Conservation (phyloP, 2,888 invertebrate genomes). For the Microctonus aethiopoides region DNA sequence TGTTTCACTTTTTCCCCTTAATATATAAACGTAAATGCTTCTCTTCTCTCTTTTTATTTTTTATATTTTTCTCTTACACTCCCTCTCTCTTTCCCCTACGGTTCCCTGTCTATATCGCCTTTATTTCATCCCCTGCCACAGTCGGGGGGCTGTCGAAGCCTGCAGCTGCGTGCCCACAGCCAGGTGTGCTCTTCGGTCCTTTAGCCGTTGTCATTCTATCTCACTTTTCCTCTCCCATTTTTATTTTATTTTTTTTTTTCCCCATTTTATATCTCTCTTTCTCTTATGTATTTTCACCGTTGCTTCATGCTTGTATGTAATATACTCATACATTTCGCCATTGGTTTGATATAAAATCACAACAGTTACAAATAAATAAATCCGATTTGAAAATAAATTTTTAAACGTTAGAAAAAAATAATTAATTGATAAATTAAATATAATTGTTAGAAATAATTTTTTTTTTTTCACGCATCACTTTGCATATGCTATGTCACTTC, state of each 20-base stretch:
- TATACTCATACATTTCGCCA: not conserved
- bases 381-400: not conserved
- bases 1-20: conserved; percentile 60
- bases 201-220: conserved; percentile 36
- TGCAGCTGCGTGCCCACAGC: conserved; percentile 62
- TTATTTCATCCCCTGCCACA: conserved; percentile 61
- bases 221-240: conserved; percentile 25
- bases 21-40: no score
- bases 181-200: conserved; percentile 58
- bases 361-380: no score
- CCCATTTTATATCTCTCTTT: not conserved
- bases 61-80: not conserved
- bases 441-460: not conserved
- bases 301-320: not conserved
- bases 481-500: conserved; percentile 23
- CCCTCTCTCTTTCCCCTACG: conserved; percentile 34
- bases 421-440: no score
- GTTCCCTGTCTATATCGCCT: no score
- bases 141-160: conserved; percentile 50
- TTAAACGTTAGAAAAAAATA: no score
- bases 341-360: no score
- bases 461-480: conserved; percentile 19
- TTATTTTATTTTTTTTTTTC: conserved; percentile 25
- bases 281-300: not conserved
- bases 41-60: no score